Base-by-base conservation (phyloP, 2,797 vertebrate species). In the Tapirus indicus region DNA sequence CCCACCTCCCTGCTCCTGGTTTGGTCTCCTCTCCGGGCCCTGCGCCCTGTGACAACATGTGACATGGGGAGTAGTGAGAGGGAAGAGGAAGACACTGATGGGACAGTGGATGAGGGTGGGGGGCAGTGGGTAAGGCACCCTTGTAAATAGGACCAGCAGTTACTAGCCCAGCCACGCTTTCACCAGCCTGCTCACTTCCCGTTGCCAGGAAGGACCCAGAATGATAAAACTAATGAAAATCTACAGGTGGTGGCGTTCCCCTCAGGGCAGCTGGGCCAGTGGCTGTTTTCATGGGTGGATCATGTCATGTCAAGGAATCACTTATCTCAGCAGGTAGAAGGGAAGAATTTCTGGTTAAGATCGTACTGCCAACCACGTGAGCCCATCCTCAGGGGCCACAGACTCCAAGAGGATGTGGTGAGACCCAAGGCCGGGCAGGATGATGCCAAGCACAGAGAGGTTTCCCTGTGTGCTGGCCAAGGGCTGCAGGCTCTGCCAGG, bases 251-350 rank as follows among this genome's bases (percentile, higher is more conserved):
- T 52, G 13, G 49, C 14, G 14, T 52, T 52, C 49, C 38, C 41
- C 25, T 25, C 12, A 18, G 17, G 27, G 41, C 2, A 0, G 20
- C 68, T 12, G 35, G 85, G 88, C 71, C 27, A 2, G 87, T 27
- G 18, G 44, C 77, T 74, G 6, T 64, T 83, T 77, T 47, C 90
- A n/a, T 6, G 54, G 44, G 23, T 74, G 5, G 29, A 1, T 21
- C 16, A 29, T 16, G 21, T 16, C 5, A 6, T 0, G 1, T 2
- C 18, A 13, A 35, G 27, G 47, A 91, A 20, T 6, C 0, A 29
- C 68, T 83, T 21, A 44, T 78, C 66, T n/a, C 3, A 6, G 68
- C n/a, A 64, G n/a, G 60, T 18, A 29, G 29, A 25, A 56, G 60
- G 95, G n/a, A 38, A 69, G 29, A 11, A 2, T 11, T 5, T 18